These are phyloP conservation scores for Hephaestus fuliginosus DNA, from an alignment of 2,797 vertebrate species.

Conservation along the genomic window DNA sequence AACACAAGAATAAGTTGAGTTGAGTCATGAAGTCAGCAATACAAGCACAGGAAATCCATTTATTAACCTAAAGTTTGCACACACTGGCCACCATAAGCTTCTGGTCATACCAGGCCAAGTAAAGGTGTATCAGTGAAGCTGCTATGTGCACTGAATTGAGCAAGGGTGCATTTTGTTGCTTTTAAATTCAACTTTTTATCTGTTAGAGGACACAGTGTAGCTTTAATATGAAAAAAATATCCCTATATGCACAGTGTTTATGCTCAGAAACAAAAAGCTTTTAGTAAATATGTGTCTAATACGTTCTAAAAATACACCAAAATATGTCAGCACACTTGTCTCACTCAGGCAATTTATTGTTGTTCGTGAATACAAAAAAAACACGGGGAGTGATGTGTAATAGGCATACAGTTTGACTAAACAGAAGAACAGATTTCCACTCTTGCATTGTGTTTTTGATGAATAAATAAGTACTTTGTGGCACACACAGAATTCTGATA, in stretches of 20 bases:
- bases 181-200: background rate
- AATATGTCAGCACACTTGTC: background rate
- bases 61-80: no score
- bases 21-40: no score
- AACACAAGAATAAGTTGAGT: no score
- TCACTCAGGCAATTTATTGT: background rate
- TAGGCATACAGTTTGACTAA: background rate
- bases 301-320: constrained; percentile 1
- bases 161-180: background rate
- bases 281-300: background rate
- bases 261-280: background rate
- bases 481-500: background rate
- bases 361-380: background rate
- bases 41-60: no score
- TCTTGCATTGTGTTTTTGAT: background rate
- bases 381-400: background rate
- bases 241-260: no score
- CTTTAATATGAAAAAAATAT: background rate
- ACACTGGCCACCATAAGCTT: background rate
- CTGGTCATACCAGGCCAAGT: background rate
- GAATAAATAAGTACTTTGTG: background rate
- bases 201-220: background rate
- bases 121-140: background rate
- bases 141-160: background rate
- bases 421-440: background rate